Evolutionary conservation across 2,113 vertebrate species (phyloP).

Genomic region (Hippocampus zosterae): DNA sequence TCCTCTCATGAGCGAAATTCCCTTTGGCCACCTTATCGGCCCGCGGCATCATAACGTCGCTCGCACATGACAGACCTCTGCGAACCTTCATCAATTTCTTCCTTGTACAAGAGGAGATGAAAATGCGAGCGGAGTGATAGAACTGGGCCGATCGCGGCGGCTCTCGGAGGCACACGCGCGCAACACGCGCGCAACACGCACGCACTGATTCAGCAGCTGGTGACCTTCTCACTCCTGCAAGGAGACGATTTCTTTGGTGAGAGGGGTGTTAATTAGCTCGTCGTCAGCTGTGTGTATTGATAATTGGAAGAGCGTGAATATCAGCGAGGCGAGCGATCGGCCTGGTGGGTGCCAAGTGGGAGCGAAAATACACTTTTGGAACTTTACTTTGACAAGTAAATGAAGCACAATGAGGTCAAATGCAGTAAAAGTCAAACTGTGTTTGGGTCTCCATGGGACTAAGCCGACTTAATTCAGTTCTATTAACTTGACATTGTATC

Average conservation of each 20-base stretch:
- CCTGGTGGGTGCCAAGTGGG: neutral
- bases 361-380: neutral
- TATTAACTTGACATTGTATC: neutral
- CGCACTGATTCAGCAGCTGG: slow-evolving; percentile 1
- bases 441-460: too few relatives aligned
- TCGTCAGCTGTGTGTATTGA: slow-evolving; percentile 14
- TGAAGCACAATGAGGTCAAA: neutral
- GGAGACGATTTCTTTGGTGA: slow-evolving; percentile 12
- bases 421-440: neutral
- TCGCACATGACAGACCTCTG: neutral
- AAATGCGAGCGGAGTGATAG: neutral
- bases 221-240: slow-evolving; percentile 4
- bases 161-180: neutral
- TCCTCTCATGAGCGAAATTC: neutral
- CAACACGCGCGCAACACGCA: neutral
- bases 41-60: neutral
- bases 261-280: slow-evolving; percentile 38
- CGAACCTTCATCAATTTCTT: neutral
- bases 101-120: neutral
- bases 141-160: neutral
- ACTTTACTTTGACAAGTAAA: neutral
- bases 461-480: too few relatives aligned
- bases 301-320: slow-evolving; percentile 32
- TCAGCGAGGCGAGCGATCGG: slow-evolving; percentile 6
- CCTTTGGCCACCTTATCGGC: neutral